Conservation (phyloP, 92 coral and sea anemone species). For the Micromussa lordhowensis region DNA sequence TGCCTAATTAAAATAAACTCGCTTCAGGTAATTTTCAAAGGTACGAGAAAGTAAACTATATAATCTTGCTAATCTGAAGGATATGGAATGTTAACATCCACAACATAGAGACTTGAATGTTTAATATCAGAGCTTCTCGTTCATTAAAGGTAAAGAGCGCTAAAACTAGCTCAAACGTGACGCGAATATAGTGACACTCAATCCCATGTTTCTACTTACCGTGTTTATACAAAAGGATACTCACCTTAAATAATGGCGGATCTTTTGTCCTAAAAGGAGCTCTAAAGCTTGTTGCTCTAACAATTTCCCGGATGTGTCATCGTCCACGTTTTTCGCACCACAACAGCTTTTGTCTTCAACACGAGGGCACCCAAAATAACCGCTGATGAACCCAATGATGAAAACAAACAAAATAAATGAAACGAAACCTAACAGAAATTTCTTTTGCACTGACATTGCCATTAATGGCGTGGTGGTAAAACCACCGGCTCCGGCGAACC, state of each 20-base stretch:
- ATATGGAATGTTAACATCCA: neutral
- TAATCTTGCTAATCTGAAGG: neutral
- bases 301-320: constrained; percentile 10
- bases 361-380: constrained; percentile 36
- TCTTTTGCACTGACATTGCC: constrained; percentile 65
- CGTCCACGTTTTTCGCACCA: constrained; percentile 23
- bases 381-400: constrained; percentile 53
- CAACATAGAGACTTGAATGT: neutral
- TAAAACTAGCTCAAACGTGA: constrained; percentile 8
- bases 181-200: constrained; percentile 16
- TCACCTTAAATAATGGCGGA: constrained; percentile 34
- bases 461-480: constrained; percentile 8
- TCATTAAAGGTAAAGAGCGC: constrained; percentile 5
- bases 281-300: constrained; percentile 22
- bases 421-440: constrained; percentile 43
- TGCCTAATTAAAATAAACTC: neutral
- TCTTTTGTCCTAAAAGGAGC: constrained; percentile 15
- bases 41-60: neutral
- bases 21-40: too few relatives aligned
- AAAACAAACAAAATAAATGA: constrained; percentile 38
- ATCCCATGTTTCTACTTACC: neutral
- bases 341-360: neutral
- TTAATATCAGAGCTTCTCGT: constrained; percentile 1
- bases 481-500: constrained; percentile 14
- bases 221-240: constrained; percentile 9